These are phyloP conservation scores for Stenotaenia linearis DNA, from an alignment of 2,888 invertebrate species.

Conservation along the genomic window DNA sequence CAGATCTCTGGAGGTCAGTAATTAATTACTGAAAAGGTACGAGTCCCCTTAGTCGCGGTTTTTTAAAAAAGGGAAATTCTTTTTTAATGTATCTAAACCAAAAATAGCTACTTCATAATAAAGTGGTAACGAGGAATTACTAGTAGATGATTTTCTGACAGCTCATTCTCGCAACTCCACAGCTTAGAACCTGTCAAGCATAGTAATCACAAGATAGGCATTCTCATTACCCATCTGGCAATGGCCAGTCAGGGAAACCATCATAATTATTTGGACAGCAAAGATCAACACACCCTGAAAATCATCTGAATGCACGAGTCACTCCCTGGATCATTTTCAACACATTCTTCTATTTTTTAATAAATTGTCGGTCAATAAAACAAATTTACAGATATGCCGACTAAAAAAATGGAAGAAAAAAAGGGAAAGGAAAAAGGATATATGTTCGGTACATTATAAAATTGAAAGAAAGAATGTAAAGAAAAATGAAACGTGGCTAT, in stretches of 20 bases:
- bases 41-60: background rate
- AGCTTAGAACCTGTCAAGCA: background rate
- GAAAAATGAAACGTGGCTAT: background rate
- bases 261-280: constrained; percentile 15
- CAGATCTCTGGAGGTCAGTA: background rate
- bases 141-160: background rate
- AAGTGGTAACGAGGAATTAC: background rate
- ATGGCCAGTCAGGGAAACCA: constrained; percentile 1
- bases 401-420: too few relatives aligned
- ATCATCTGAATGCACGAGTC: constrained; percentile 11
- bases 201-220: background rate
- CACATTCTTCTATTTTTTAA: background rate
- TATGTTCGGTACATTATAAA: background rate
- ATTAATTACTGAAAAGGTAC: background rate
- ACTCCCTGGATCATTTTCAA: background rate
- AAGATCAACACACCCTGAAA: constrained; percentile 1
- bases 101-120: background rate
- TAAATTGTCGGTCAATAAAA: background rate
- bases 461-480: background rate
- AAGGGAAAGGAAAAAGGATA: too few relatives aligned
- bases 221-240: constrained; percentile 1
- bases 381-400: too few relatives aligned
- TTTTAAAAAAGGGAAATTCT: too few relatives aligned
- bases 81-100: background rate
- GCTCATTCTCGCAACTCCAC: background rate